A percentile compares a stretch with the other conserved stretches of the same genome.
phyloP scores from a whole-genome alignment of 2,113 vertebrate genomes.

The Odocoileus hemionus region DNA sequence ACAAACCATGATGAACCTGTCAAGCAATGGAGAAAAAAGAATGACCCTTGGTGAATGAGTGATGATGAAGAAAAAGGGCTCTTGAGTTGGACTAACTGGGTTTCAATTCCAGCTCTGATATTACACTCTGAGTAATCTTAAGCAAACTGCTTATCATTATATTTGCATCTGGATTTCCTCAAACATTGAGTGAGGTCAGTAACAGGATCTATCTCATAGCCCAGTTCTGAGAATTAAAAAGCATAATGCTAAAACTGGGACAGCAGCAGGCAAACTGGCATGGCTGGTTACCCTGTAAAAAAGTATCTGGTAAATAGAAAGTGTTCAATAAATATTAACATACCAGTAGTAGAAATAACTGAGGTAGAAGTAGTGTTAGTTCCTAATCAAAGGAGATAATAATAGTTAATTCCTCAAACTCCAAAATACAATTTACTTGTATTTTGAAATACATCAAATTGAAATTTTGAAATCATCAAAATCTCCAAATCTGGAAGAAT shows the following conservation, averaged over 20 bases:
- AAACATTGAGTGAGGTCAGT: background rate
- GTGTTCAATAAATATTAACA: background rate
- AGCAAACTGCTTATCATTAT: background rate
- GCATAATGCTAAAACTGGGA: background rate
- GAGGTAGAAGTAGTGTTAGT: background rate
- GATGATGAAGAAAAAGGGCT: background rate
- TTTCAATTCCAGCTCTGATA: background rate
- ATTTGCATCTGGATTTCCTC: background rate
- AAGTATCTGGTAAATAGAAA: background rate
- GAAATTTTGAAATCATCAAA: too few relatives aligned
- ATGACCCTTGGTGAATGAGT: background rate
- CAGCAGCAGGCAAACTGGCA: background rate
- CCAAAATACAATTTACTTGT: background rate
- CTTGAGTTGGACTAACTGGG: background rate
- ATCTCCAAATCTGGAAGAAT: background rate
- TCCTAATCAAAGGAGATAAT: constrained; percentile 2
- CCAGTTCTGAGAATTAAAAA: background rate
- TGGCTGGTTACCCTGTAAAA: background rate
- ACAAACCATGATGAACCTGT: background rate
- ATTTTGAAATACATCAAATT: too few relatives aligned
- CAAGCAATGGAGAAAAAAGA: background rate
- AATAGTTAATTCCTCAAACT: background rate
- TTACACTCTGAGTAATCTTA: background rate
- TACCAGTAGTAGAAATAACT: background rate
- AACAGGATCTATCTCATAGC: background rate